These are phyloP conservation scores for Philotrypesis tridentata DNA, from an alignment of 1,140 invertebrate genomes.

Conservation along the genomic window DNA sequence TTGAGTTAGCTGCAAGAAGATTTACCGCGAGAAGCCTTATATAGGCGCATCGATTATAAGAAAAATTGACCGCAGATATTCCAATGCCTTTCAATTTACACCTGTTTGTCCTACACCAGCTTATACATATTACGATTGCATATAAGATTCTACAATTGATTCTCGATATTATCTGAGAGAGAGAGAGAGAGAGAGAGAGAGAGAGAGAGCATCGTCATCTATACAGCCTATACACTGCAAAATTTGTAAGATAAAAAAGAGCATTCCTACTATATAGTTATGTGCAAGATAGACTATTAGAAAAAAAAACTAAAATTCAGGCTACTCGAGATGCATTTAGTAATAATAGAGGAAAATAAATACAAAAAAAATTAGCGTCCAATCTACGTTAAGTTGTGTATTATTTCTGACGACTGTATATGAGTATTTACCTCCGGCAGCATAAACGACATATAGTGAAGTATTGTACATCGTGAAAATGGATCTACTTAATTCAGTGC, in stretches of 20 bases:
- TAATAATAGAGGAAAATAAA: not conserved
- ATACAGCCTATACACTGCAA: no score
- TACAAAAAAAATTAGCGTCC: not conserved
- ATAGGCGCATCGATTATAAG: not conserved
- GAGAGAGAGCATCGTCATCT: no score
- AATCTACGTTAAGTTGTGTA: not conserved
- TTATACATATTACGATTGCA: no score
- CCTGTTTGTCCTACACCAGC: no score
- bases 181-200: no score
- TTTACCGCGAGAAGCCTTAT: not conserved
- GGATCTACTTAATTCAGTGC: not conserved
- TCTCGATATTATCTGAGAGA: no score
- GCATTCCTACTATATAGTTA: no score
- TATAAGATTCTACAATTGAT: no score
- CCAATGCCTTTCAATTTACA: no score
- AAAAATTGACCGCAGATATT: no score
- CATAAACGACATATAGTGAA: not conserved
- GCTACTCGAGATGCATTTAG: not conserved
- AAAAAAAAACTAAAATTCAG: not conserved
- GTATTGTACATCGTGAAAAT: constrained; percentile 18
- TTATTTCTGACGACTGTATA: not conserved
- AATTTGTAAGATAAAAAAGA: no score
- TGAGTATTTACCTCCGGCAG: not conserved
- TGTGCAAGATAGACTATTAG: not conserved
- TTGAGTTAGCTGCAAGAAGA: not conserved